Evolutionary conservation across 2,888 invertebrate species (phyloP).

Genomic region (Geophilus truncorum): DNA sequence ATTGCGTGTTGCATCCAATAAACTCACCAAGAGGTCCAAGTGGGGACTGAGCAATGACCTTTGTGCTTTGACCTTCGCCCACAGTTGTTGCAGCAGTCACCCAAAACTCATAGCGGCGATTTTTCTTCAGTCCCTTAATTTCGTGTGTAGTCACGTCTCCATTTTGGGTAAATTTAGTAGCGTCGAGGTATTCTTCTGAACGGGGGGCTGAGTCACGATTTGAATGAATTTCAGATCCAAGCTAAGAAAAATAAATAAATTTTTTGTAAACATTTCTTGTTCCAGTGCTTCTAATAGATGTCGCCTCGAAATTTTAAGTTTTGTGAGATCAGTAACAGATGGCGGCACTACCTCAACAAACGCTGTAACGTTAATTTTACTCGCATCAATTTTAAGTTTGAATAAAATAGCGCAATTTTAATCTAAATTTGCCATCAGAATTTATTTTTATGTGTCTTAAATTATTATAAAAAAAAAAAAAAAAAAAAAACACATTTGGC

Average conservation of each 20-base stretch:
- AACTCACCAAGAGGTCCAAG: slow-evolving; percentile 32
- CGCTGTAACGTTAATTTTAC: not conserved
- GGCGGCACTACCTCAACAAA: not conserved
- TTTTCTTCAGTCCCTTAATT: slow-evolving; percentile 32
- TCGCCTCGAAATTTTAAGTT: not conserved
- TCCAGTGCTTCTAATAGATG: too few relatives aligned
- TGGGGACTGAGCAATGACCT: slow-evolving; percentile 34
- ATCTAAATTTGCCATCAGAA: too few relatives aligned
- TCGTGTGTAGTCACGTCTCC: slow-evolving; percentile 30
- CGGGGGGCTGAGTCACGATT: slow-evolving; percentile 9
- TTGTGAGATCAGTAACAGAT: not conserved
- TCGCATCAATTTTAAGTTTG: too few relatives aligned
- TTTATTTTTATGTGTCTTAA: too few relatives aligned
- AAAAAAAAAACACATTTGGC: too few relatives aligned
- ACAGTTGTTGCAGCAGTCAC: slow-evolving; percentile 35
- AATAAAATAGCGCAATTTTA: too few relatives aligned
- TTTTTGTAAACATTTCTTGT: too few relatives aligned
- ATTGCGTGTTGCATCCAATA: not conserved
- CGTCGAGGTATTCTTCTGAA: slow-evolving; percentile 32
- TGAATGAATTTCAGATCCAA: slow-evolving; percentile 22
- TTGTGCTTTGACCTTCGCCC: slow-evolving; percentile 34
- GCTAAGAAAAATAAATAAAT: not conserved
- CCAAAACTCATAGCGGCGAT: slow-evolving; percentile 36
- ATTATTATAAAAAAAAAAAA: too few relatives aligned
- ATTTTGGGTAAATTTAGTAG: slow-evolving; percentile 2